Evolutionary conservation across 2,113 vertebrate genomes (phyloP).

Genomic region (Drymodes brunneopygia): DNA sequence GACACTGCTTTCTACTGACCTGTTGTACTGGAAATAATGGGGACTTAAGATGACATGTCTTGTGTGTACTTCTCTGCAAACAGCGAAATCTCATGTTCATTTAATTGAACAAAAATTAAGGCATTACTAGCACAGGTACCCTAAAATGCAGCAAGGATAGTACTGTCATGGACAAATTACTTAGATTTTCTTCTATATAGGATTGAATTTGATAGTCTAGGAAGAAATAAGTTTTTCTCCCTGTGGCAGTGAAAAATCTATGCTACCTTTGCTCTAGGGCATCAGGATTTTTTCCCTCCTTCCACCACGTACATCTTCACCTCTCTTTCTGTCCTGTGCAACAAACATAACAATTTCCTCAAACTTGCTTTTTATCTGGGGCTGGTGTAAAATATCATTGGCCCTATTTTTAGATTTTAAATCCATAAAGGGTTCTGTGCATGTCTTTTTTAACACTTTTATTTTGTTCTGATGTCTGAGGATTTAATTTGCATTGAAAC

Average conservation of each 20-base stretch:
- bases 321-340: neutral
- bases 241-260: neutral
- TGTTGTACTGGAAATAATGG: neutral
- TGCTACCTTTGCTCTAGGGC: neutral
- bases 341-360: neutral
- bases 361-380: neutral
- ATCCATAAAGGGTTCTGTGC: neutral
- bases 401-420: neutral
- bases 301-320: neutral
- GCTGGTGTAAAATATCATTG: neutral
- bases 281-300: neutral
- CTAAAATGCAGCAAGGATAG: neutral
- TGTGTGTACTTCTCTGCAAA: rapidly evolving
- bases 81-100: neutral
- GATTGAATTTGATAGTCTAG: neutral
- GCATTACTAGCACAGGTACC: neutral
- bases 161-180: neutral
- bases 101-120: neutral
- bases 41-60: neutral
- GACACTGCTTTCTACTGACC: neutral
- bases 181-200: neutral
- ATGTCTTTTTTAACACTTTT: neutral
- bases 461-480: neutral
- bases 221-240: neutral
- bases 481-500: neutral